A percentile compares a stretch with the other conserved stretches of the same genome.
Evolutionary conservation across 2,888 invertebrate species (phyloP).

Genomic region (Anoncus sp.): DNA sequence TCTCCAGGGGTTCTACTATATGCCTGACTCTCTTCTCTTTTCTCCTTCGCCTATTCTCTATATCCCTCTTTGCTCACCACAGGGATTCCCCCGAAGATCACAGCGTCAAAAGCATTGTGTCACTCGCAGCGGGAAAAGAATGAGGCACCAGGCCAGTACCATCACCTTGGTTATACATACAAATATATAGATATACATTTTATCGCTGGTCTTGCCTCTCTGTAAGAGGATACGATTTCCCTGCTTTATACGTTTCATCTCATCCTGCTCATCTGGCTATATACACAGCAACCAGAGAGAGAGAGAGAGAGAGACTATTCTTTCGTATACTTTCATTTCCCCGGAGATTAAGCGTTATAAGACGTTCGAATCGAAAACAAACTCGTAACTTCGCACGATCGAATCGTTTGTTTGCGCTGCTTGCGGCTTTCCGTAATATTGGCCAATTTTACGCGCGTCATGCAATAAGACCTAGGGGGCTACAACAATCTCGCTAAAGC

Average conservation of each 20-base stretch:
- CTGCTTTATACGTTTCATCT: neutral
- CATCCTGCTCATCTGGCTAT: slow-evolving; percentile 7
- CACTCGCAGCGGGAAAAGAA: slow-evolving; percentile 67
- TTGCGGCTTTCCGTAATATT: neutral
- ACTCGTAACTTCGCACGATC: slow-evolving; percentile 5
- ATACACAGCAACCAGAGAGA: neutral
- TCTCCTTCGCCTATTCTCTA: slow-evolving; percentile 8
- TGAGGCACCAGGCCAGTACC: slow-evolving; percentile 51
- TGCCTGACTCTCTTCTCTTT: slow-evolving; percentile 24
- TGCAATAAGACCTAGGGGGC: neutral
- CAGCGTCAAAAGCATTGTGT: slow-evolving; percentile 70
- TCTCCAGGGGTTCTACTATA: slow-evolving; percentile 67
- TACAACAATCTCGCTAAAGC: neutral
- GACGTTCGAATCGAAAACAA: slow-evolving; percentile 30
- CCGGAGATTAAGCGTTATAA: neutral
- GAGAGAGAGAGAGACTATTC: slow-evolving; percentile 13
- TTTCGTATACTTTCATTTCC: slow-evolving; percentile 14
- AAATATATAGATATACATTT: no score
- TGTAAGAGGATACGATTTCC: neutral
- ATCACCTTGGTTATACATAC: slow-evolving; percentile 36
- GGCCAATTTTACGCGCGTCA: slow-evolving; percentile 40
- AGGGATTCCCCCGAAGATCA: slow-evolving; percentile 59
- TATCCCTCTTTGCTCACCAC: slow-evolving; percentile 47
- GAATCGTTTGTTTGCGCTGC: slow-evolving; percentile 8
- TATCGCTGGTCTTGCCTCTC: slow-evolving; percentile 7